Percentiles rank a stretch among this genome's conserved stretches.
Conservation (phyloP, 2,888 invertebrate genomes). For the Morpho achilles region DNA sequence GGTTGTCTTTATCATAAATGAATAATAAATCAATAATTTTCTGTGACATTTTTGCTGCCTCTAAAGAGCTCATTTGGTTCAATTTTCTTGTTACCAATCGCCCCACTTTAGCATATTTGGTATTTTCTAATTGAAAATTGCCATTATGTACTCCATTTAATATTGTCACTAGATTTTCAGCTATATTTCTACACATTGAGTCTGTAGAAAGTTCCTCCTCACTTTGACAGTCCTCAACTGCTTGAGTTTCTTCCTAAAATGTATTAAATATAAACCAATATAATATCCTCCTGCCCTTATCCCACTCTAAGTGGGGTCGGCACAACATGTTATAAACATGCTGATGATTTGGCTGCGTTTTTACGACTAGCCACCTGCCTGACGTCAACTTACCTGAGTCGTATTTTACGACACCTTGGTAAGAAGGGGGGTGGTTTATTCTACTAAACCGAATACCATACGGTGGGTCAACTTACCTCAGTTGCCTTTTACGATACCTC, state of each 20-base stretch:
- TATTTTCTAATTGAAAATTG: slow-evolving; percentile 48
- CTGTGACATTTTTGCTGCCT: slow-evolving; percentile 48
- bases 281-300: too few species aligned
- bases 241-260: slow-evolving; percentile 32
- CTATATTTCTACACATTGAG: slow-evolving; percentile 45
- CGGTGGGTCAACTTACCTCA: too few species aligned
- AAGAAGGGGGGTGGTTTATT: too few species aligned
- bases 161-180: slow-evolving; percentile 48
- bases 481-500: too few species aligned
- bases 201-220: slow-evolving; percentile 33
- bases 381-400: too few species aligned
- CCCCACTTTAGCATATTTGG: slow-evolving; percentile 50
- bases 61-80: slow-evolving; percentile 51
- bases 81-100: slow-evolving; percentile 47
- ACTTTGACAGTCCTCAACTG: slow-evolving; percentile 31
- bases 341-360: too few species aligned
- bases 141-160: slow-evolving; percentile 59
- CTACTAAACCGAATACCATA: too few species aligned
- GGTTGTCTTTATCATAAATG: slow-evolving; percentile 56
- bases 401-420: too few species aligned
- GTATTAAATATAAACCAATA: not conserved
- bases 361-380: too few species aligned
- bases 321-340: too few species aligned
- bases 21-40: slow-evolving; percentile 59
- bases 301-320: too few species aligned